Percentiles rank a stretch among this genome's conserved stretches.
Conservation (phyloP, 2,113 vertebrate genomes). For the Sinocyclocheilus anshuiensis region DNA sequence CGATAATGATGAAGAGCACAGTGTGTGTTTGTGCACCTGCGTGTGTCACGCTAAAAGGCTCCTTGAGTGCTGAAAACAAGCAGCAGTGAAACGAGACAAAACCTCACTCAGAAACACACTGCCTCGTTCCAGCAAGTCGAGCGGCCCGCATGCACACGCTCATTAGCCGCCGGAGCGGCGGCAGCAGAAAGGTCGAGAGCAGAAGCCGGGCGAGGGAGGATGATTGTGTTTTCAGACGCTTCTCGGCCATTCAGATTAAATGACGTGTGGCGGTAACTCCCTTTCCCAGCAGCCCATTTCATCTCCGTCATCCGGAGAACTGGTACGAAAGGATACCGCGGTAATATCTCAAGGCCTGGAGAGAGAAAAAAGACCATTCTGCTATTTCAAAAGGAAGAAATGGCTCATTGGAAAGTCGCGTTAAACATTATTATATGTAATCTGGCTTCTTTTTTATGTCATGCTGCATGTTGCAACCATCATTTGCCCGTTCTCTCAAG, state of each 20-base stretch:
- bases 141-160: not conserved
- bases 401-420: conserved; percentile 44
- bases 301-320: not conserved
- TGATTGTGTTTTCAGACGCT: conserved; percentile 23
- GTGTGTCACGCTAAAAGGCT: not conserved
- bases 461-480: conserved; percentile 31
- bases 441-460: conserved; percentile 31
- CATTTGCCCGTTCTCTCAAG: conserved; percentile 42
- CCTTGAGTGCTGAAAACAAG: conserved; percentile 11
- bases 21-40: not conserved
- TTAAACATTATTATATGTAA: conserved; percentile 58
- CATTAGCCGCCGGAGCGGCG: not conserved
- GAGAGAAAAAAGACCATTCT: conserved; percentile 30
- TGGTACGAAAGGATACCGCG: conserved; percentile 47
- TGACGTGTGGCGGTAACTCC: conserved; percentile 28
- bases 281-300: conserved; percentile 33
- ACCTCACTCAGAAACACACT: not conserved
- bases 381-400: conserved; percentile 33
- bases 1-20: not conserved
- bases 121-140: no score
- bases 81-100: not conserved
- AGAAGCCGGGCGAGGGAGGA: not conserved
- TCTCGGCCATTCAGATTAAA: conserved; percentile 31
- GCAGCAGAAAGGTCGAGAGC: not conserved
- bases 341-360: not conserved